A percentile compares a stretch with the other conserved stretches of the same genome.
Evolutionary conservation across 1,140 invertebrate species (phyloP).

Genomic region (Apis florea): DNA sequence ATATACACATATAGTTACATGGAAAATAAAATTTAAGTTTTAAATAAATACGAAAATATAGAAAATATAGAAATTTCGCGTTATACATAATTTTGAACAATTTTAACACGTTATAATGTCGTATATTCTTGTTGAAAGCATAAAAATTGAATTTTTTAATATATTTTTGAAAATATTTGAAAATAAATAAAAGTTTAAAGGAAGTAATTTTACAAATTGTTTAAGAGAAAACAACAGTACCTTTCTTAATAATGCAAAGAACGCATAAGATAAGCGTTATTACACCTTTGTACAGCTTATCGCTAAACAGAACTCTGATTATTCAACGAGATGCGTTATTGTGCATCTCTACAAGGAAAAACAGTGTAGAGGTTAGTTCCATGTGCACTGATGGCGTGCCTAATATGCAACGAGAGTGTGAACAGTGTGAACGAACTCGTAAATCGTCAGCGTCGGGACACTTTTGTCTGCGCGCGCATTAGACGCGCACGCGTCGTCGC

Average conservation of each 20-base stretch:
- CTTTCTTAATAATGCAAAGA: background rate
- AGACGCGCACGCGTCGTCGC: conserved; percentile 21
- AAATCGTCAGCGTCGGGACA: conserved; percentile 46
- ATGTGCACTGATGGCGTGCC: background rate
- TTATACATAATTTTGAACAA: too few species aligned
- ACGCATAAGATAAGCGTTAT: conserved; percentile 6
- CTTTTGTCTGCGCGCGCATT: conserved; percentile 33
- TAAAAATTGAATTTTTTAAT: background rate
- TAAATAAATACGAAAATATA: too few species aligned
- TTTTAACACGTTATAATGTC: too few species aligned
- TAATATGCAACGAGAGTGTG: conserved; percentile 54
- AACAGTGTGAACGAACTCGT: conserved; percentile 62
- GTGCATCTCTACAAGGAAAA: background rate
- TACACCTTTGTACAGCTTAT: conserved; percentile 3
- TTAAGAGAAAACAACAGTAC: background rate
- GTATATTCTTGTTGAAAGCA: too few species aligned
- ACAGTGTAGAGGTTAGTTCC: background rate
- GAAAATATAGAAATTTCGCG: too few species aligned
- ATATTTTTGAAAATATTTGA: too few species aligned
- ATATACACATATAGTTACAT: too few species aligned
- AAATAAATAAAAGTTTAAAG: background rate
- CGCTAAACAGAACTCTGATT: conserved; percentile 12
- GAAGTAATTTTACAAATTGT: background rate
- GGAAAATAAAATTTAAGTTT: too few species aligned
- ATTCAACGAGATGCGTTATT: conserved; percentile 13